Evolutionary conservation across 2,113 vertebrate genomes (phyloP).

Genomic region (Oceanites oceanicus): DNA sequence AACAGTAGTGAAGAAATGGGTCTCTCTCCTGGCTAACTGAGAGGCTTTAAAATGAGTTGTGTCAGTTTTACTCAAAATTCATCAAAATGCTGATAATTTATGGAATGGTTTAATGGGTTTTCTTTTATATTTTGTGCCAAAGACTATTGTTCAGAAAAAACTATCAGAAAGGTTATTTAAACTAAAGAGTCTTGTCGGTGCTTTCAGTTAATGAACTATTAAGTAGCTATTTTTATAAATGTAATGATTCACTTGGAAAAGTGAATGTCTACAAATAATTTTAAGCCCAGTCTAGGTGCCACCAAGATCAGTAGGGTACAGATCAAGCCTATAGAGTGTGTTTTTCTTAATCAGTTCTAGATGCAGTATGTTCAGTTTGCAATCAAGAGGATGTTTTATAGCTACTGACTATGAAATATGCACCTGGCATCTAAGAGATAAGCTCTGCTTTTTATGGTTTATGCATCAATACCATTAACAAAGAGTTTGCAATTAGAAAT

Average conservation of each 20-base stretch:
- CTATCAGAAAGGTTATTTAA: background rate
- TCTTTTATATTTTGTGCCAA: background rate
- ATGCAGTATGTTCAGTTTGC: background rate
- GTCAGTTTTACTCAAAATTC: background rate
- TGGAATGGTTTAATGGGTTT: background rate
- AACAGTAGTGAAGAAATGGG: background rate
- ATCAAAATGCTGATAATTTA: background rate
- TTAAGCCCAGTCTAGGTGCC: background rate
- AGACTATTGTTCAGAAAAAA: background rate
- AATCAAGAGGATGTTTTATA: background rate
- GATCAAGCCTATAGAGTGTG: background rate
- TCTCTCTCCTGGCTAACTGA: background rate
- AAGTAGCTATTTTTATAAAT: background rate
- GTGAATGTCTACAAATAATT: background rate
- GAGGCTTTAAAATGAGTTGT: background rate
- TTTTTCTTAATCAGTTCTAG: background rate
- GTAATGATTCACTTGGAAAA: background rate
- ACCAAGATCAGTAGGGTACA: background rate
- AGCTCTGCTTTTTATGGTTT: constrained; percentile 11
- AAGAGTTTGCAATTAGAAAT: background rate
- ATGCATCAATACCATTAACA: background rate
- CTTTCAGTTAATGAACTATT: background rate
- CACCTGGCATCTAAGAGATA: background rate
- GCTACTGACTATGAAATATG: background rate
- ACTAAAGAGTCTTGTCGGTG: background rate